phyloP scores from a whole-genome alignment of 2,113 vertebrate species.

The Cryptomyrus ogoouensis region DNA sequence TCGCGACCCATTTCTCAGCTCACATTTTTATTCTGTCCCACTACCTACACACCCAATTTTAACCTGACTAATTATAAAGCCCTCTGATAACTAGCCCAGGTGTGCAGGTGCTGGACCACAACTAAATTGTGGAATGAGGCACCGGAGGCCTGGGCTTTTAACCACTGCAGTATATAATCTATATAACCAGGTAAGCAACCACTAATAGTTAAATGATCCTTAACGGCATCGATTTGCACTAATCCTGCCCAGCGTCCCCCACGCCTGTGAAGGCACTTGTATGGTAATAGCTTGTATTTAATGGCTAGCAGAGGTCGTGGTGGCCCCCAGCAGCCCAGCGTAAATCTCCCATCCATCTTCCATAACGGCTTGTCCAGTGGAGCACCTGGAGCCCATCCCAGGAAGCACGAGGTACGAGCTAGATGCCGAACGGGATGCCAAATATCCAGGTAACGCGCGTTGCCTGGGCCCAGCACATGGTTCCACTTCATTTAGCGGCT shows the following conservation, averaged over 20 bases:
- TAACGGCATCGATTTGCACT: not conserved
- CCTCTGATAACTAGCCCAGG: not conserved
- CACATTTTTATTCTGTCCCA: not conserved
- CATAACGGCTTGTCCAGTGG: not conserved
- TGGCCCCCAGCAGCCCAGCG: not conserved
- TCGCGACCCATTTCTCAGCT: not conserved
- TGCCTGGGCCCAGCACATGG: not conserved
- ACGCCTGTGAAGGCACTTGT: not conserved
- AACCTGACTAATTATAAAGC: not conserved
- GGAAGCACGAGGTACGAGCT: not conserved
- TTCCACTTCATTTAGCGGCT: not conserved
- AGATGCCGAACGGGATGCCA: not conserved
- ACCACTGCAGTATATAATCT: not conserved
- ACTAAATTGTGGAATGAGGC: not conserved
- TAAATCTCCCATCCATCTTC: not conserved
- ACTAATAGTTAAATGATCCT: not conserved
- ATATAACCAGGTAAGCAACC: not conserved
- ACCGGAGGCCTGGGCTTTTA: not conserved
- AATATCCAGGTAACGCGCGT: not conserved
- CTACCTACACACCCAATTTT: not conserved
- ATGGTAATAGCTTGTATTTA: not conserved
- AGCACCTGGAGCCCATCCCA: not conserved
- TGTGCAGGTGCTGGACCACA: not conserved
- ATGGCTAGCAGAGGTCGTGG: not conserved
- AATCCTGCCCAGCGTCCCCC: not conserved